These are phyloP conservation scores for Trachops cirrhosus DNA, from an alignment of 2,797 vertebrate species.

Conservation along the genomic window DNA sequence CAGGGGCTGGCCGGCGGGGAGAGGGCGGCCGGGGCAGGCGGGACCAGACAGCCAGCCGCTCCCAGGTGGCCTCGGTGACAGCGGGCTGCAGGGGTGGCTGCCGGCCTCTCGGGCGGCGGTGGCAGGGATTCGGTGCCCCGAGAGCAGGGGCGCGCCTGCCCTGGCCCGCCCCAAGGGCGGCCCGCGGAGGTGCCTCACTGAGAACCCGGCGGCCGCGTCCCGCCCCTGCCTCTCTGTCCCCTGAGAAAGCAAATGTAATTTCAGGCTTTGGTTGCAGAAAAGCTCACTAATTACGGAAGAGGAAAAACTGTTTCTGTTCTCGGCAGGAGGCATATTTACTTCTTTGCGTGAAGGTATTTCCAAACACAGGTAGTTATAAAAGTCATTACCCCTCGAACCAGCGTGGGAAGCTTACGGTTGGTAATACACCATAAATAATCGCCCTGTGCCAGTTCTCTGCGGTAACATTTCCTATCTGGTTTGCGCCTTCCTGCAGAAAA, in stretches of 20 bases:
- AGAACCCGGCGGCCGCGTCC: rapidly evolving
- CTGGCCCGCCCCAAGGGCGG: rapidly evolving
- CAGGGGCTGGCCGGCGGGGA: rapidly evolving
- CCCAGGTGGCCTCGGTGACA: rapidly evolving
- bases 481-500: neutral
- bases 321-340: slow-evolving; percentile 28
- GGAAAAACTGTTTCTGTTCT: neutral
- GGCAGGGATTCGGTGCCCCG: neutral
- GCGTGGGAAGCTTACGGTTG: neutral
- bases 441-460: neutral
- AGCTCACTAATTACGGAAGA: neutral
- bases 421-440: neutral
- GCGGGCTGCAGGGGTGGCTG: rapidly evolving
- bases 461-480: neutral
- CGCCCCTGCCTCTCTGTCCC: neutral
- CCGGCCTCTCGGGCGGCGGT: rapidly evolving
- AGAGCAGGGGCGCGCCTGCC: neutral
- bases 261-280: neutral
- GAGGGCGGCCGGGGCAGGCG: rapidly evolving
- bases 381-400: slow-evolving; percentile 25
- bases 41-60: neutral
- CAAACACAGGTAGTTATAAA: slow-evolving; percentile 55
- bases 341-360: slow-evolving; percentile 55
- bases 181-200: rapidly evolving
- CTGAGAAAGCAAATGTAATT: neutral